Conservation (phyloP, 2,888 invertebrate genomes). For the Eilema griseolum region DNA sequence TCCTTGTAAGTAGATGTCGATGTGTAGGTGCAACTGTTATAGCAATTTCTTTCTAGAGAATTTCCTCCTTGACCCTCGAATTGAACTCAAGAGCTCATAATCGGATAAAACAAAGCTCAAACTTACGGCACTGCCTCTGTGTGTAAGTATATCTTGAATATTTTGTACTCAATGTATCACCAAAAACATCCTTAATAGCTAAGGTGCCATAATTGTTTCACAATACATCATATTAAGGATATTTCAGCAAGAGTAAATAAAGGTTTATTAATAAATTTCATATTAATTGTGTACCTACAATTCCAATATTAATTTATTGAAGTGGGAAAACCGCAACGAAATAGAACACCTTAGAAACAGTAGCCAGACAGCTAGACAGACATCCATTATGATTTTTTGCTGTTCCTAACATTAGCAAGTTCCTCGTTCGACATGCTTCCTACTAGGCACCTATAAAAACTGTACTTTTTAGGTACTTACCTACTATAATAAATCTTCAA, state of each 20-base stretch:
- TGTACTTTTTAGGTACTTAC: background rate
- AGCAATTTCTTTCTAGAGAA: background rate
- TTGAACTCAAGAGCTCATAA: background rate
- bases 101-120: background rate
- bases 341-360: background rate
- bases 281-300: background rate
- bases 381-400: conserved; percentile 16
- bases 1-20: background rate
- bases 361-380: conserved; percentile 12
- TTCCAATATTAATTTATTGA: background rate
- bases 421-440: conserved; percentile 14
- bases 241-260: background rate
- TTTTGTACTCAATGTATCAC: background rate
- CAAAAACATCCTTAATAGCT: background rate
- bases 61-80: background rate
- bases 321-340: conserved; percentile 9
- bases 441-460: background rate
- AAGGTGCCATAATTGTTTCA: background rate
- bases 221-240: background rate
- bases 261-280: background rate
- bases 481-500: background rate
- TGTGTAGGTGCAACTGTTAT: background rate
- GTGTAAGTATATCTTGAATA: background rate
- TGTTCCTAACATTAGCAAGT: conserved; percentile 10
- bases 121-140: background rate